Conservation (phyloP, 2,888 invertebrate species). For the Ypsolopha sequella region DNA sequence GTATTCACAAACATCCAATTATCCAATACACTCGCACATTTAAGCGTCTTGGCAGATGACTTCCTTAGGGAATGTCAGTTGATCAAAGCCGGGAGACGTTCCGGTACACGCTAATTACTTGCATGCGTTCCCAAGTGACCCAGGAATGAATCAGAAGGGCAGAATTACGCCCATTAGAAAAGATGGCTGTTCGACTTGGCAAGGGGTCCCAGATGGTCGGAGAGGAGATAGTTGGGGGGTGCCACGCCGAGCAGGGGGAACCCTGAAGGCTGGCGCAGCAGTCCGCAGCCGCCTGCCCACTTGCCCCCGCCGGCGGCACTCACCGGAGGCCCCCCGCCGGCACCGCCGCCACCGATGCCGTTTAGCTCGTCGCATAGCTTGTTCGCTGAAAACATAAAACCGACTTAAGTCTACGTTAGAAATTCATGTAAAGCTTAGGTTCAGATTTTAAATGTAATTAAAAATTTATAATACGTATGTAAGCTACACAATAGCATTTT, state of each 20-base stretch:
- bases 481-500: no score
- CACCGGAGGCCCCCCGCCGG: constrained; percentile 47
- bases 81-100: neutral
- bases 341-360: constrained; percentile 38
- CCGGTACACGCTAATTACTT: neutral
- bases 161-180: constrained; percentile 53
- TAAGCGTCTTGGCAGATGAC: constrained; percentile 10
- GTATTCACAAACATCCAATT: neutral
- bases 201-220: constrained; percentile 73
- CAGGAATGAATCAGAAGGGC: neutral
- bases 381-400: constrained; percentile 39
- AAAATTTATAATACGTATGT: no score
- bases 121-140: neutral
- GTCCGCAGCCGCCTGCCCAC: constrained; percentile 74
- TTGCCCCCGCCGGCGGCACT: constrained; percentile 54
- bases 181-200: constrained; percentile 74
- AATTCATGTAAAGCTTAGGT: no score
- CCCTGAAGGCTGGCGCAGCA: constrained; percentile 73
- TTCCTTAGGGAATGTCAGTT: constrained; percentile 11
- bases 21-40: neutral
- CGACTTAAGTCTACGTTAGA: neutral
- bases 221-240: constrained; percentile 72
- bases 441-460: no score
- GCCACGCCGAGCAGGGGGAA: constrained; percentile 72
- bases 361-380: constrained; percentile 59